Evolutionary conservation across 2,113 vertebrate genomes (phyloP).

Genomic region (Tonatia bakeri): DNA sequence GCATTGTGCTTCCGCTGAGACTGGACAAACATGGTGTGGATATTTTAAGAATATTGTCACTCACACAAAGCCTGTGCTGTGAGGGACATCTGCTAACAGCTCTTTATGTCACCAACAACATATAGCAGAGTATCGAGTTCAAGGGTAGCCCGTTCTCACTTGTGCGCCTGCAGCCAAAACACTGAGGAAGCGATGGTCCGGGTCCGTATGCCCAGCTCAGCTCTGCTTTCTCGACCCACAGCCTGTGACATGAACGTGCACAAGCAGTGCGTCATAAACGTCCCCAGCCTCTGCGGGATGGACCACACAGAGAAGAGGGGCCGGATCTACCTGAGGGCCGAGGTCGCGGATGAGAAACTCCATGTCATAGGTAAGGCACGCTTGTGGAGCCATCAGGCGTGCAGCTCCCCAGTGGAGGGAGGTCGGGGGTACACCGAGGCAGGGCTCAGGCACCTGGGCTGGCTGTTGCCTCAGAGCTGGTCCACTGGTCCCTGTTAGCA

Average conservation of each 20-base stretch:
- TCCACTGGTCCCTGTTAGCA: rapidly evolving
- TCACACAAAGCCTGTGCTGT: not conserved
- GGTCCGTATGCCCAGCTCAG: not conserved
- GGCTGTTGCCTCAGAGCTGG: rapidly evolving
- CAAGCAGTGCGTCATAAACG: constrained; percentile 96
- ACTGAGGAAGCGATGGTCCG: not conserved
- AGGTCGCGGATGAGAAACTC: constrained; percentile 90
- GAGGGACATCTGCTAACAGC: constrained; percentile 38
- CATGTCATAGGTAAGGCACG: constrained; percentile 89
- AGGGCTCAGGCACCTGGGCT: not conserved
- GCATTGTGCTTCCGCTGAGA: not conserved
- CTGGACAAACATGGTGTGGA: not conserved
- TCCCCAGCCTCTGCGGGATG: constrained; percentile 96
- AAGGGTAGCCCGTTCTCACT: not conserved
- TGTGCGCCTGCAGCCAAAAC: not conserved
- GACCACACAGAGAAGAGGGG: constrained; percentile 97
- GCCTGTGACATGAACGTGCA: constrained; percentile 99
- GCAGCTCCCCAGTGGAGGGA: rapidly evolving
- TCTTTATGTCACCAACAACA: constrained; percentile 42
- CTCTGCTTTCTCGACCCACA: constrained; percentile 69
- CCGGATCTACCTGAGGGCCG: constrained; percentile 93
- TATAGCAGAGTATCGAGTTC: not conserved
- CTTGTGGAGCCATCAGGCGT: rapidly evolving
- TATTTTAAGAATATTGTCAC: constrained; percentile 12
- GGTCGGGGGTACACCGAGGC: no score